Base-by-base conservation (phyloP, 2,888 invertebrate genomes). In the Tortrix viridana region DNA sequence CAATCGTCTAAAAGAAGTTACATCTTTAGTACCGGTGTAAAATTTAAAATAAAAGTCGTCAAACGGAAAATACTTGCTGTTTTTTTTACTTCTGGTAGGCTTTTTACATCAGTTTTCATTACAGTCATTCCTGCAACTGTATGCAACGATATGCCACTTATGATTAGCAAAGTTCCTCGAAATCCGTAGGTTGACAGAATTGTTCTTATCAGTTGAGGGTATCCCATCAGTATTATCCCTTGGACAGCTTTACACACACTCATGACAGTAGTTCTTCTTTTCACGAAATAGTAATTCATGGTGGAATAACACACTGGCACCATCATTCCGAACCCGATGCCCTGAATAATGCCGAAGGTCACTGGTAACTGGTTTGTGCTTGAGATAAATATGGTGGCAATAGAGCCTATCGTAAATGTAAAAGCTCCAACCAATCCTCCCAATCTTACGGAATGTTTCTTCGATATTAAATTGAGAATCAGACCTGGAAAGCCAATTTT, bases 251-350 rank as follows among this genome's bases (percentile, higher is more conserved):
- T 95, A 46, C 94, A 91, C 0, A 92, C 77, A 59, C 94, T 94
- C 94, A 95, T 94, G 0, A 94, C 93, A 65, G 93, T 90, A 0
- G 94, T 93, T 71, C 95, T 89, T 72, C 88, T 94, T 65, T 85
- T 92, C 9, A 93, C 88, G 70, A 94, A 95, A 72, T 94, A 95
- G 43, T 89, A 85, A 70, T 95, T 95, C 55, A 95, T 87, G 0
- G 93, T 93, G 0, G 95, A 93, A 71, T 94, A 94, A 41, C 93
- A 92, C 1, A 95, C 92, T 2, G 95, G 94, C 19, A 94, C 88
- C 84, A 95, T 92, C 66, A 95, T 85, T 6, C 95, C 95, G 54
- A 94, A 92, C 5, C 95, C 95, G 18, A 94, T 79, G 70, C 94
- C 94, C 86, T 94, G 93, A 5, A 94, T 73, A 0, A 93, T 72